These are phyloP conservation scores for Drosophila stalkeri DNA, from an alignment of 2,888 invertebrate species.

Conservation along the genomic window DNA sequence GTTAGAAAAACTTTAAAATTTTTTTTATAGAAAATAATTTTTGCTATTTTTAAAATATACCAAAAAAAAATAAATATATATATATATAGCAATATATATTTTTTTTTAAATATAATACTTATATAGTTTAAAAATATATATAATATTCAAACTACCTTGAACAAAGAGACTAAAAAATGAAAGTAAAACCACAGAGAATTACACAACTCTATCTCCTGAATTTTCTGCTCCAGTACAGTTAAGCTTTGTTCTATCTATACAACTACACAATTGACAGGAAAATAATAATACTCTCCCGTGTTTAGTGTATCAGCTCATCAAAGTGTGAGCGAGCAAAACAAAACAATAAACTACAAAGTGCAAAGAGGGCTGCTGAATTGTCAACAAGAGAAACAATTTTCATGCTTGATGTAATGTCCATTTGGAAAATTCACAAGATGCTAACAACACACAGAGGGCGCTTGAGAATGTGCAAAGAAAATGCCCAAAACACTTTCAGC, in stretches of 20 bases:
- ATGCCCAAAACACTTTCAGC: constrained; percentile 28
- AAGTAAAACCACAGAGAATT: neutral
- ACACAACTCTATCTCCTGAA: neutral
- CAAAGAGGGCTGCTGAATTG: constrained; percentile 39
- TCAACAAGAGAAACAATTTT: constrained; percentile 57
- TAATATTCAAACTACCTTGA: too few species aligned
- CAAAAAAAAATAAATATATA: too few species aligned
- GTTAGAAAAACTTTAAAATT: too few species aligned
- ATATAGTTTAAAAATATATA: too few species aligned
- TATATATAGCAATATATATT: too few species aligned
- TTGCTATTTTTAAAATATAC: too few species aligned
- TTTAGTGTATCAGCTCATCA: neutral
- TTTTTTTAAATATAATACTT: too few species aligned
- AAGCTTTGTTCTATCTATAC: too few species aligned
- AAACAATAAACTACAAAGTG: constrained; percentile 52
- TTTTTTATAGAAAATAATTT: too few species aligned
- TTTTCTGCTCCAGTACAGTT: neutral
- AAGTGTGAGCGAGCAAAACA: constrained; percentile 51
- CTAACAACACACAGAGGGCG: constrained; percentile 39
- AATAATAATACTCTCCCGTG: neutral
- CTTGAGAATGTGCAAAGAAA: constrained; percentile 31
- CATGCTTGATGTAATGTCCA: constrained; percentile 59
- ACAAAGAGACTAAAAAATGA: too few species aligned
- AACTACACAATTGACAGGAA: neutral
- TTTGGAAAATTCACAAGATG: constrained; percentile 58